Conservation (phyloP, 2,797 vertebrate species). For the Falco berigora region DNA sequence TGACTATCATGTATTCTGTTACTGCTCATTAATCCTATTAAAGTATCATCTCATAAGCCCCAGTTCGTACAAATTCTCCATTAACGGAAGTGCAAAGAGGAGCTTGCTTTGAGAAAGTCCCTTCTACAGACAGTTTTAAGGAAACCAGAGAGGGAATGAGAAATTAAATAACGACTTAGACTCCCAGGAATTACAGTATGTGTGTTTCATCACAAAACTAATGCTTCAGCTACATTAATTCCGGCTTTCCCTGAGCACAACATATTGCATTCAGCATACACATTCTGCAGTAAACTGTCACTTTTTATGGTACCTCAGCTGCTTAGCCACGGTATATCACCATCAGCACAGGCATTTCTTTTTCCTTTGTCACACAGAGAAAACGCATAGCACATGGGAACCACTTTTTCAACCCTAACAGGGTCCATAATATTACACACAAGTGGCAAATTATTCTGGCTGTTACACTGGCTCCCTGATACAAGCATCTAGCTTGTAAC, state of each 20-base stretch:
- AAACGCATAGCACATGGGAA: background rate
- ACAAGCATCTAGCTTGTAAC: background rate
- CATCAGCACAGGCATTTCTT: background rate
- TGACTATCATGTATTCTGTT: background rate
- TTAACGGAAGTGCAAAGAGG: background rate
- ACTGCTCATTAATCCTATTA: background rate
- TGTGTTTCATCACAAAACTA: background rate
- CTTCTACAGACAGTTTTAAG: background rate
- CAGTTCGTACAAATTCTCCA: background rate
- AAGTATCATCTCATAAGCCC: background rate
- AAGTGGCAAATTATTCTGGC: background rate
- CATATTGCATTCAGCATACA: background rate
- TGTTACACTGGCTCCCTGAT: background rate
- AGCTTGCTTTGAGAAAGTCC: background rate
- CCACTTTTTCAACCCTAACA: background rate
- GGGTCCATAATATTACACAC: background rate
- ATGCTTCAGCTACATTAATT: background rate
- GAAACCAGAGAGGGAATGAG: background rate
- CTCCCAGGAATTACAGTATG: background rate
- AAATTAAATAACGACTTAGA: background rate
- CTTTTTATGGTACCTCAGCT: background rate
- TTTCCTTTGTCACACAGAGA: background rate
- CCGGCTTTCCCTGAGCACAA: background rate
- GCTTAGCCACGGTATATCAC: background rate
- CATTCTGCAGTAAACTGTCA: background rate